A percentile compares a stretch with the other conserved stretches of the same genome.
Conservation (phyloP, 2,113 vertebrate genomes). For the Suncus etruscus region DNA sequence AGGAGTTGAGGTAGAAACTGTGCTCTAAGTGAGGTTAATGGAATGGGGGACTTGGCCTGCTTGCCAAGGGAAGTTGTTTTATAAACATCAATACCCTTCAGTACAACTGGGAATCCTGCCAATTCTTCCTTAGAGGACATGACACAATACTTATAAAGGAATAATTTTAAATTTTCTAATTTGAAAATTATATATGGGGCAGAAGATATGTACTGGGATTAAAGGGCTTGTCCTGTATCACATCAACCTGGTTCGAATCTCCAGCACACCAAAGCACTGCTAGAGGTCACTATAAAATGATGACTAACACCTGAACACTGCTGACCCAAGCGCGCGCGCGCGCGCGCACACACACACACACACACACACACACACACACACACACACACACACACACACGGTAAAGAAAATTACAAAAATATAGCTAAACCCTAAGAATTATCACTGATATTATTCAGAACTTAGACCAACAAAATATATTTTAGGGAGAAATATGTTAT, state of each 20-base stretch:
- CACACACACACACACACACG: too few species aligned
- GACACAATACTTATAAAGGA: conserved; percentile 1
- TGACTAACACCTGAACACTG: too few species aligned
- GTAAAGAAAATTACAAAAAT: too few species aligned
- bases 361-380: too few species aligned
- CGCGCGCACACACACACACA: too few species aligned
- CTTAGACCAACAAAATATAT: conserved; percentile 20
- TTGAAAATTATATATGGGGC: conserved; percentile 11
- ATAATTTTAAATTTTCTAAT: neutral
- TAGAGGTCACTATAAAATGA: too few species aligned
- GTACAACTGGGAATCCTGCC: neutral
- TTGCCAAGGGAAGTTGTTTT: neutral
- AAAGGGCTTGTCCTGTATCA: too few species aligned
- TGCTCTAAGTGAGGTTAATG: neutral
- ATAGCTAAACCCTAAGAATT: conserved; percentile 51
- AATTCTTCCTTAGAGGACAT: conserved; percentile 1
- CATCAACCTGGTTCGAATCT: too few species aligned
- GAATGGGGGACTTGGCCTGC: neutral
- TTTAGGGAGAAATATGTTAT: conserved; percentile 50
- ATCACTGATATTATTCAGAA: conserved; percentile 51
- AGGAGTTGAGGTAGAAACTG: neutral
- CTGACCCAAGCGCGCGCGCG: too few species aligned
- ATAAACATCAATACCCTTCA: neutral
- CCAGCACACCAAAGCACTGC: too few species aligned
- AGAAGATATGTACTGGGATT: too few species aligned